Evolutionary conservation across 2,797 vertebrate species (phyloP).

Genomic region (Tangara arthus): DNA sequence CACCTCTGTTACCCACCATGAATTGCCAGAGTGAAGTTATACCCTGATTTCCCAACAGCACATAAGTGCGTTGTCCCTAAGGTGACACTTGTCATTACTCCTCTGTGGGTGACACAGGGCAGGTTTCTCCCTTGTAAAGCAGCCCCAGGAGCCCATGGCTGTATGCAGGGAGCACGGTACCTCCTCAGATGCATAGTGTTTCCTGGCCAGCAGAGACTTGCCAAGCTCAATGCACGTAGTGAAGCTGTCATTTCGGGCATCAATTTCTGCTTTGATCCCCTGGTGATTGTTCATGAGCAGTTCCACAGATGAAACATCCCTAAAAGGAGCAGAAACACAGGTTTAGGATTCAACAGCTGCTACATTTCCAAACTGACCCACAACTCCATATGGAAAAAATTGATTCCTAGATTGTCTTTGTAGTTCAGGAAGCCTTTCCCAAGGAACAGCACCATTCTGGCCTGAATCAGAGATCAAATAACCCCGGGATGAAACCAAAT

Average conservation of each 20-base stretch:
- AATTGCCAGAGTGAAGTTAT: not conserved
- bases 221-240: constrained; percentile 93
- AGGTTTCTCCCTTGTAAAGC: not conserved
- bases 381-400: not conserved
- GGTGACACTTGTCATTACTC: not conserved
- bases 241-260: constrained; percentile 95
- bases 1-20: not conserved
- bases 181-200: constrained; percentile 94
- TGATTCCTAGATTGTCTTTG: not conserved
- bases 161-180: constrained; percentile 54
- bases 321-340: constrained; percentile 56
- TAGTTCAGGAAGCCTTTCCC: not conserved
- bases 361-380: not conserved
- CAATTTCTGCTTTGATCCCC: constrained; percentile 96
- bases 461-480: not conserved
- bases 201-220: constrained; percentile 90
- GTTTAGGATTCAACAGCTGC: not conserved
- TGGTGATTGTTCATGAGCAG: constrained; percentile 99
- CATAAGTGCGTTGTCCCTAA: not conserved
- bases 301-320: constrained; percentile 95
- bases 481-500: rapidly evolving
- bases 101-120: not conserved
- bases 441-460: not conserved
- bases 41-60: not conserved
- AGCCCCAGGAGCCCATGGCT: not conserved